Base-by-base conservation (phyloP, 2,888 invertebrate genomes). In the Drosophila hamatofila region DNA sequence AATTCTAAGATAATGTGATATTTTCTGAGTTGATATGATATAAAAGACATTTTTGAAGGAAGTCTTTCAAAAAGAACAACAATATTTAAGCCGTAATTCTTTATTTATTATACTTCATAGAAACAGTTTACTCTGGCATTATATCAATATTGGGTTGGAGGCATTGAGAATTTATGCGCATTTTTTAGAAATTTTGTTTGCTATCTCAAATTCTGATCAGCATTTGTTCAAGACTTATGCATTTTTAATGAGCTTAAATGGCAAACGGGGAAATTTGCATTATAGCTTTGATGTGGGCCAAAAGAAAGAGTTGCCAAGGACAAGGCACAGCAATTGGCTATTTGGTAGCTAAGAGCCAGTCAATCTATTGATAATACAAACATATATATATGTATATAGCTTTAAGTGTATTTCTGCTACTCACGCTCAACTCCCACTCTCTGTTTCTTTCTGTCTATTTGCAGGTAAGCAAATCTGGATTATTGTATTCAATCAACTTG, bases 211-310 rank as follows among this genome's bases (percentile, higher is more conserved):
- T 25, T 58, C 7, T 55, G 69, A 73, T 73, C 64, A 54, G 57
- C 58, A n/a, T 35, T 52, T 58, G 23, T 23, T 33, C 11, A 4
- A 14, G 67, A 35, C 63, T 83, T 77, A 71, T 88, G 88, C 72
- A 88, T 83, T 88, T 86, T 83, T 86, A 86, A 86, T 88, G 83
- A 81, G 80, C 68, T 56, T 58, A 83, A 82, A 80, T 76, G 82
- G 73, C 70, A 42, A 64, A 64, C 58, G 58, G 54, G 60, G 27
- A 56, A 52, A 63, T 76, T 76, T 76, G 60, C 62, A 57, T 59
- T 67, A 44, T 12, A 58, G 65, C 83, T 84, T 87, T 87, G 84
- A 84, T 87, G 78, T 76, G 60, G 87, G 70, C 60, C 37, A 12
- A 39, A 5, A 39, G 39, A 72, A 72, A 84, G 76, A 74, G 78